These are phyloP conservation scores for Platynereis dumerilii DNA, from an alignment of 2,888 invertebrate species.

Conservation along the genomic window DNA sequence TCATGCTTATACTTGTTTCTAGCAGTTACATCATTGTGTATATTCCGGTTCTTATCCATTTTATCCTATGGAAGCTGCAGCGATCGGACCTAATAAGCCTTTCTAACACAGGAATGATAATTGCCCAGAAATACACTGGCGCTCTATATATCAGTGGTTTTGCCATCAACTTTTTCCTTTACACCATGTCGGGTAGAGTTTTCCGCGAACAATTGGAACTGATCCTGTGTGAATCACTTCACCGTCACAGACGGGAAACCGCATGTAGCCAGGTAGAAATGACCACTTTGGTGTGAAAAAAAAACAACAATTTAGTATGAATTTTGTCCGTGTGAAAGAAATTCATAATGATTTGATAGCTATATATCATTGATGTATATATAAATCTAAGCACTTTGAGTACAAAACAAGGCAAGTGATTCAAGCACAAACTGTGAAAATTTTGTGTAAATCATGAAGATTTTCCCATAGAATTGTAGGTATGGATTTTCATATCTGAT, in stretches of 20 bases:
- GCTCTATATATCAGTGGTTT: slow-evolving; percentile 39
- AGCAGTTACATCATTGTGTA: slow-evolving; percentile 40
- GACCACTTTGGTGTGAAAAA: slow-evolving; percentile 17
- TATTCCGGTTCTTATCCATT: slow-evolving; percentile 36
- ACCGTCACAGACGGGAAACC: slow-evolving; percentile 10
- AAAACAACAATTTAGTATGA: no score
- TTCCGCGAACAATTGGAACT: slow-evolving; percentile 40
- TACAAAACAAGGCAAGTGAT: no score
- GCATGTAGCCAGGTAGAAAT: slow-evolving; percentile 14
- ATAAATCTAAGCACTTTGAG: no score
- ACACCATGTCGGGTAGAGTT: slow-evolving; percentile 40
- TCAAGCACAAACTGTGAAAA: no score
- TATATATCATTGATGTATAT: no score
- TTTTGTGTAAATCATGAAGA: no score
- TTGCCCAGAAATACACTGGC: slow-evolving; percentile 35
- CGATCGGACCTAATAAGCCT: slow-evolving; percentile 13
- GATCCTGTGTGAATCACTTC: slow-evolving; percentile 29
- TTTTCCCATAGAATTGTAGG: no score
- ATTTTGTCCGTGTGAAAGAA: no score
- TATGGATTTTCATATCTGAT: no score
- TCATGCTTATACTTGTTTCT: slow-evolving; percentile 42
- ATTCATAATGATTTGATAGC: no score
- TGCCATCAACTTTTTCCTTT: slow-evolving; percentile 43
- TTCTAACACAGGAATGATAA: slow-evolving; percentile 9
- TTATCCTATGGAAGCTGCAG: slow-evolving; percentile 30